phyloP scores from a whole-genome alignment of 2,888 invertebrate genomes.

The Chrysomela aeneicollis region DNA sequence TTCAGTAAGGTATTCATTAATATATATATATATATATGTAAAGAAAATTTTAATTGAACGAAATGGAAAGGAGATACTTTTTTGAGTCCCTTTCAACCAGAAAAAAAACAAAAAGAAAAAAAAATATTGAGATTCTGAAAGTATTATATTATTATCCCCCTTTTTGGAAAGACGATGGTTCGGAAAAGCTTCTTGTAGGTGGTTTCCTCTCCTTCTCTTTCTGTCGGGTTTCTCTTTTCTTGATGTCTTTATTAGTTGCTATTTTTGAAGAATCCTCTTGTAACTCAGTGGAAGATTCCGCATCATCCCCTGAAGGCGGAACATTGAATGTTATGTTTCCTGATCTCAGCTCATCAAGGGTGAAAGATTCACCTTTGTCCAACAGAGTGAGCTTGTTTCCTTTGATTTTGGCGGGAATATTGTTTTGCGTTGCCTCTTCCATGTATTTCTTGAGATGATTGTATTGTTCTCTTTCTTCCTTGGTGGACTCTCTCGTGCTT shows the following conservation, averaged over 20 bases:
- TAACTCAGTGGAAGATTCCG: background rate
- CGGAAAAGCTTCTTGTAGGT: background rate
- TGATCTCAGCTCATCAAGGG: background rate
- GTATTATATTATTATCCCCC: background rate
- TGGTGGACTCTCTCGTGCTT: slow-evolving; percentile 3
- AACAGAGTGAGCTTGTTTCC: slow-evolving; percentile 2
- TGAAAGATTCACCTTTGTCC: slow-evolving; percentile 2
- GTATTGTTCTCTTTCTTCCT: background rate
- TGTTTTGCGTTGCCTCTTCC: slow-evolving; percentile 4
- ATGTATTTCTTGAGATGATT: slow-evolving; percentile 4
- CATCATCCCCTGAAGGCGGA: background rate
- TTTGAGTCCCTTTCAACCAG: too few species aligned
- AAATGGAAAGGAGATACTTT: too few species aligned
- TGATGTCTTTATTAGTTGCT: slow-evolving; percentile 1
- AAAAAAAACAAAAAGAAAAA: background rate
- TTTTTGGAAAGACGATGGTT: background rate
- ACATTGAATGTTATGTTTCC: background rate
- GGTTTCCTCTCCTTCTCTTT: background rate
- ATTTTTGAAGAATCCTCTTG: background rate
- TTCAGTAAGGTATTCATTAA: background rate
- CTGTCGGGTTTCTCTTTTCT: slow-evolving; percentile 4
- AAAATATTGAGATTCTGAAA: too few species aligned
- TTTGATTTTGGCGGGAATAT: background rate
- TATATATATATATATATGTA: too few species aligned
- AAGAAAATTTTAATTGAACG: too few species aligned